A percentile compares a stretch with the other conserved stretches of the same genome.
Conservation (phyloP, 2,113 vertebrate species). For the Corapipo altera region DNA sequence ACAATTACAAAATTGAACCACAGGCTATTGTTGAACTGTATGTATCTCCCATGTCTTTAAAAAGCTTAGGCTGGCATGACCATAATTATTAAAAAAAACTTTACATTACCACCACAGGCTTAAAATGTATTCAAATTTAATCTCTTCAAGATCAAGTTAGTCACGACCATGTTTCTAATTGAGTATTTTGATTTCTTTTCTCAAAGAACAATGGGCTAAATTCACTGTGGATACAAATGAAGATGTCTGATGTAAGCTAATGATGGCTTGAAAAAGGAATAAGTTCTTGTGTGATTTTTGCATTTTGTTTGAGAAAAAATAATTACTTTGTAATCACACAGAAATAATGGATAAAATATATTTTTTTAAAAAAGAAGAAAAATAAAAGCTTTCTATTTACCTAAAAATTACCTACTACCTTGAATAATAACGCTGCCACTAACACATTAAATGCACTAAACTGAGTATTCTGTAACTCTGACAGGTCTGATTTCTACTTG, state of each 20-base stretch:
- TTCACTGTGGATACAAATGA: background rate
- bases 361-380: background rate
- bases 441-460: background rate
- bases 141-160: background rate
- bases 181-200: background rate
- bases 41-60: background rate
- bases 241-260: background rate
- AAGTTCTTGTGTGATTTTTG: background rate
- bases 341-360: background rate
- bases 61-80: background rate
- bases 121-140: background rate
- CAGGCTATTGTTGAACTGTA: background rate
- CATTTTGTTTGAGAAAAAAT: background rate
- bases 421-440: background rate
- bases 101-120: background rate
- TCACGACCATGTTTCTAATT: background rate
- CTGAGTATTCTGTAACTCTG: background rate
- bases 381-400: background rate
- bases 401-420: background rate
- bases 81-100: background rate
- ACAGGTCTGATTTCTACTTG: background rate
- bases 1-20: background rate
- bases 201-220: background rate
- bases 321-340: background rate
- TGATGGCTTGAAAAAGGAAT: background rate